A percentile compares a stretch with the other conserved stretches of the same genome.
phyloP scores from a whole-genome alignment of 2,113 vertebrate genomes.

The Dromiciops gliroides region DNA sequence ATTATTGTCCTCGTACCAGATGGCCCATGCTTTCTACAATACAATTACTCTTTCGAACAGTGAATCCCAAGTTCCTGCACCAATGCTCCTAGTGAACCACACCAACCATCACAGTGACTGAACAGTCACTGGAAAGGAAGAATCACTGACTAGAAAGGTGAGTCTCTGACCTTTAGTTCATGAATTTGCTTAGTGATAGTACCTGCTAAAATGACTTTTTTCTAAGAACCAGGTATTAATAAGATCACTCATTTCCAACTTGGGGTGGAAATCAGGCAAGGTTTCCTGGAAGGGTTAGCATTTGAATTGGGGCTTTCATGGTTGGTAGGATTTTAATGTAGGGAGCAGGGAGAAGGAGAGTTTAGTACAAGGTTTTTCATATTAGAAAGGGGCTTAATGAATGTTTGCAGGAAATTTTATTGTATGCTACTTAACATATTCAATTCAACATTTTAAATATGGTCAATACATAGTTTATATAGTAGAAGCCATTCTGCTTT shows the following conservation, averaged over 20 bases:
- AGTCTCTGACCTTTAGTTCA: neutral
- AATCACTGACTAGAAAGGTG: neutral
- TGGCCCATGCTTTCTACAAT: neutral
- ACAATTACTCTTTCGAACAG: neutral
- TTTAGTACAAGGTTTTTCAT: neutral
- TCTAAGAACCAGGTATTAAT: neutral
- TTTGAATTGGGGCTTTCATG: neutral
- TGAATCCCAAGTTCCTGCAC: neutral
- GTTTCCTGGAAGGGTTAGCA: neutral
- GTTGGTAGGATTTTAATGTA: neutral
- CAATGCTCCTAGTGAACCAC: neutral
- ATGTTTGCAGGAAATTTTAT: neutral
- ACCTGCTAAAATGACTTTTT: neutral
- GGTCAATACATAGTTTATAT: neutral
- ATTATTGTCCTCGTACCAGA: neutral
- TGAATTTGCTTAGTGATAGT: neutral
- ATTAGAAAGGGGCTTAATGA: neutral
- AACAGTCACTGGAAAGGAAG: too few species aligned
- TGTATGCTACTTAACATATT: neutral
- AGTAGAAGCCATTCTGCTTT: neutral
- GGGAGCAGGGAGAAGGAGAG: neutral
- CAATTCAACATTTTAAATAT: neutral
- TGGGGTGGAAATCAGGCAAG: neutral
- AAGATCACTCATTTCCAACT: neutral
- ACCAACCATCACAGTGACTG: neutral